These are phyloP conservation scores for Haliclona indistincta DNA, from an alignment of 37 sponge, comb jelly and placozoan genomes.

Conservation along the genomic window DNA sequence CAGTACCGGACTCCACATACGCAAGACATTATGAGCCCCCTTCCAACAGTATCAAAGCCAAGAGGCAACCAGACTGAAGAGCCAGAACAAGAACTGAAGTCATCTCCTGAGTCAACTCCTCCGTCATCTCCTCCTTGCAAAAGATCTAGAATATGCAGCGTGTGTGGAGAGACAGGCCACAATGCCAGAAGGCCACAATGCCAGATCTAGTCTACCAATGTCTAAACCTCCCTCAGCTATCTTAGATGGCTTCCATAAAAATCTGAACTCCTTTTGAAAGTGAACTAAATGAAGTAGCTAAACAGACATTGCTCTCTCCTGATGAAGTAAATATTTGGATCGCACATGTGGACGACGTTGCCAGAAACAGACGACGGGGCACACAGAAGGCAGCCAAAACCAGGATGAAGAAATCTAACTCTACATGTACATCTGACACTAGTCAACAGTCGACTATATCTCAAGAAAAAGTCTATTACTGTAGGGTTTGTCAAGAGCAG, in stretches of 20 bases:
- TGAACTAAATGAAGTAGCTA: not conserved
- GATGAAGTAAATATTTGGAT: not conserved
- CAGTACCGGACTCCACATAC: too few species aligned
- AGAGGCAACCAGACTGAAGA: too few species aligned
- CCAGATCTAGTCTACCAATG: not conserved
- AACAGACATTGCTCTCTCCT: not conserved
- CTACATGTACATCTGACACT: too few species aligned
- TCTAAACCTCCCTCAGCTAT: not conserved
- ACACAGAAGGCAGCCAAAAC: not conserved
- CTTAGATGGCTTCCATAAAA: not conserved
- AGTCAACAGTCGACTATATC: not conserved
- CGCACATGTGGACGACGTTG: not conserved
- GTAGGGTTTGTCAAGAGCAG: not conserved
- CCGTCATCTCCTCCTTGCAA: too few species aligned
- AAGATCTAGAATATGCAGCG: not conserved
- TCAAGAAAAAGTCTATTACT: not conserved
- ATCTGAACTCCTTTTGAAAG: not conserved
- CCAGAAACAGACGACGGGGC: not conserved
- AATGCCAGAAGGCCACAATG: too few species aligned
- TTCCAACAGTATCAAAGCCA: too few species aligned
- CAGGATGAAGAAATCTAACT: not conserved
- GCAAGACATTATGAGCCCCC: too few species aligned
- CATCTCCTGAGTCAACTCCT: too few species aligned
- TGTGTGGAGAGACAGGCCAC: slow-evolving; percentile 1
- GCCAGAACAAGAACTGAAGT: too few species aligned